phyloP scores from a whole-genome alignment of 1,140 invertebrate genomes.

The Drosophila trapezifrons region DNA sequence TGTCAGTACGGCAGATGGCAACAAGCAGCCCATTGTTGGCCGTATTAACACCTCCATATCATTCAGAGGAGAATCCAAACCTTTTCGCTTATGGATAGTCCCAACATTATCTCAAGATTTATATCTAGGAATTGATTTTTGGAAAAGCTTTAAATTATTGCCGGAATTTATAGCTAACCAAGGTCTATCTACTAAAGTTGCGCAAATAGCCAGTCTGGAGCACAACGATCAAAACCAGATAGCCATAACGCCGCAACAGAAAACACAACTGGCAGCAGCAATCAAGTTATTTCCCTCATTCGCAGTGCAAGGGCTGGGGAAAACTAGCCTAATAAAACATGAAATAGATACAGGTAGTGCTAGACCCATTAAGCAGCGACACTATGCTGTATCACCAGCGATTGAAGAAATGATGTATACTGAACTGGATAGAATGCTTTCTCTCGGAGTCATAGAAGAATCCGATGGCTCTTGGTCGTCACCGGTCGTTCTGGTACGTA shows the following conservation, averaged over 20 bases:
- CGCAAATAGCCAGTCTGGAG: neutral
- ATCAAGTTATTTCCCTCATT: neutral
- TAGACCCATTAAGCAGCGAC: slow-evolving; percentile 3
- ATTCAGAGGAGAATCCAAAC: neutral
- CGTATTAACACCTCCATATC: neutral
- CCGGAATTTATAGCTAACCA: neutral
- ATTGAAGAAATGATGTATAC: slow-evolving; percentile 1
- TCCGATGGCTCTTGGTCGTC: neutral
- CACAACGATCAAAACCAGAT: neutral
- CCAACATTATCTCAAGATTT: neutral
- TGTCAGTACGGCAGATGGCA: neutral
- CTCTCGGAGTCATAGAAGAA: slow-evolving; percentile 2
- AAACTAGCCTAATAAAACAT: neutral
- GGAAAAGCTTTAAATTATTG: neutral
- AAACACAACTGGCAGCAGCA: neutral
- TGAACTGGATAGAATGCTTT: neutral
- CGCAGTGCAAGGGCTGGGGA: neutral
- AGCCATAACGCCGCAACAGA: neutral
- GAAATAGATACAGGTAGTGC: slow-evolving; percentile 2
- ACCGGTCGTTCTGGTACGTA: neutral
- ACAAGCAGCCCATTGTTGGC: neutral
- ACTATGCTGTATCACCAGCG: neutral
- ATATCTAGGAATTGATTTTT: slow-evolving; percentile 3
- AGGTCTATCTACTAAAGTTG: neutral
- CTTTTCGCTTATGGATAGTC: neutral